These are phyloP conservation scores for Adrianichthys oophorus DNA, from an alignment of 2,797 vertebrate species.

Conservation along the genomic window DNA sequence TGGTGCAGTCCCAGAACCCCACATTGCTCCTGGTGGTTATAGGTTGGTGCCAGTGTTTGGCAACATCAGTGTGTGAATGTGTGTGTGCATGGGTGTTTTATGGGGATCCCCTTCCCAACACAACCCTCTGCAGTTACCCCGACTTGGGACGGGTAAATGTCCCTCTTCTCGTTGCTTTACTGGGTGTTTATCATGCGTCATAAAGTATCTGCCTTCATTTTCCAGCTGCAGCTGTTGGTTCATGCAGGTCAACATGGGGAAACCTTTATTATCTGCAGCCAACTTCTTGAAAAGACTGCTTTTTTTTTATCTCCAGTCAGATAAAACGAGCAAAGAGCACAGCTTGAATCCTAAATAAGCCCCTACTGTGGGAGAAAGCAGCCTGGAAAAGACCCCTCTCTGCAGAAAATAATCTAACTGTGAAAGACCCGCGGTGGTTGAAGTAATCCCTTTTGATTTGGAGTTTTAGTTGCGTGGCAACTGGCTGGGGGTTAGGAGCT, in stretches of 20 bases:
- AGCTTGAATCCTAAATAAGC: slow-evolving; percentile 27
- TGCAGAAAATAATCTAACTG: slow-evolving; percentile 39
- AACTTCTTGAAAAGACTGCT: too few relatives aligned
- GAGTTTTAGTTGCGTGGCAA: slow-evolving; percentile 75
- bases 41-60: too few relatives aligned
- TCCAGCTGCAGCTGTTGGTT: slow-evolving; percentile 17
- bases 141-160: too few relatives aligned
- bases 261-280: too few relatives aligned
- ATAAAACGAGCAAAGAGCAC: slow-evolving; percentile 14
- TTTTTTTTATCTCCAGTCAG: not conserved
- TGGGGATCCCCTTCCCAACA: too few relatives aligned
- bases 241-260: too few relatives aligned
- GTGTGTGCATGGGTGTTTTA: too few relatives aligned
- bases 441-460: slow-evolving; percentile 68
- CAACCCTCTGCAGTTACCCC: too few relatives aligned
- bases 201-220: slow-evolving; percentile 30
- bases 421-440: slow-evolving; percentile 47
- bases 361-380: slow-evolving; percentile 27
- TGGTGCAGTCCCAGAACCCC: too few relatives aligned
- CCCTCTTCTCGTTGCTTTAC: too few relatives aligned
- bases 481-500: slow-evolving; percentile 56
- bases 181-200: slow-evolving; percentile 72
- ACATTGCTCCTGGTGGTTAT: too few relatives aligned
- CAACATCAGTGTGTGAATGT: too few relatives aligned
- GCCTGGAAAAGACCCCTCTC: slow-evolving; percentile 27